These are phyloP conservation scores for Pristionchus maxplancki DNA, from an alignment of 2,888 invertebrate genomes.

Conservation along the genomic window DNA sequence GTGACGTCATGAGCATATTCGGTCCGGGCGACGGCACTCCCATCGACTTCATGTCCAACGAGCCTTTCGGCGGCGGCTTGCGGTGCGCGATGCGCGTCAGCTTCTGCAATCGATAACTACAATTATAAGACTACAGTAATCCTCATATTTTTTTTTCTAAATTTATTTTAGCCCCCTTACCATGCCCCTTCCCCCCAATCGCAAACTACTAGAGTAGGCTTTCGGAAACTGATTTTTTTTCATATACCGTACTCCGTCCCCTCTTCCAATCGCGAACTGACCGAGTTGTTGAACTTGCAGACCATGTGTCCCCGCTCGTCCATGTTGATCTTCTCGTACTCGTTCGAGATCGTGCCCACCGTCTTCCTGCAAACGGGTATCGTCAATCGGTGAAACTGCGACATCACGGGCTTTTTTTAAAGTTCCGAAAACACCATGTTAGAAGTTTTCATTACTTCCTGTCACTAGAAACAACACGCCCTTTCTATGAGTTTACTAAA, in stretches of 20 bases:
- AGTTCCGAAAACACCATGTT: too few relatives aligned
- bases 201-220: not conserved
- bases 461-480: too few relatives aligned
- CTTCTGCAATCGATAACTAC: constrained; percentile 64
- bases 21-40: constrained; percentile 29
- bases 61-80: constrained; percentile 76
- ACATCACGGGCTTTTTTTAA: too few relatives aligned
- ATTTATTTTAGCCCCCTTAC: not conserved
- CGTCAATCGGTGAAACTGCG: too few relatives aligned
- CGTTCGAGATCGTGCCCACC: constrained; percentile 76
- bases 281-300: constrained; percentile 77
- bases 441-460: too few relatives aligned
- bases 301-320: constrained; percentile 75
- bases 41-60: constrained; percentile 49
- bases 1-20: not conserved
- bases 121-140: not conserved
- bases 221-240: not conserved
- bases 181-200: too few relatives aligned
- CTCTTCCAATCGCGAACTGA: constrained; percentile 57
- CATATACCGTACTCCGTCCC: not conserved
- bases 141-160: too few relatives aligned
- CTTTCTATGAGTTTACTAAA: too few relatives aligned
- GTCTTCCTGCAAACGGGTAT: constrained; percentile 65
- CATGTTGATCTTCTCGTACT: constrained; percentile 76
- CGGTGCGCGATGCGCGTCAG: constrained; percentile 77